Conservation (phyloP, 2,888 invertebrate species). For the Serrognathus titanus region DNA sequence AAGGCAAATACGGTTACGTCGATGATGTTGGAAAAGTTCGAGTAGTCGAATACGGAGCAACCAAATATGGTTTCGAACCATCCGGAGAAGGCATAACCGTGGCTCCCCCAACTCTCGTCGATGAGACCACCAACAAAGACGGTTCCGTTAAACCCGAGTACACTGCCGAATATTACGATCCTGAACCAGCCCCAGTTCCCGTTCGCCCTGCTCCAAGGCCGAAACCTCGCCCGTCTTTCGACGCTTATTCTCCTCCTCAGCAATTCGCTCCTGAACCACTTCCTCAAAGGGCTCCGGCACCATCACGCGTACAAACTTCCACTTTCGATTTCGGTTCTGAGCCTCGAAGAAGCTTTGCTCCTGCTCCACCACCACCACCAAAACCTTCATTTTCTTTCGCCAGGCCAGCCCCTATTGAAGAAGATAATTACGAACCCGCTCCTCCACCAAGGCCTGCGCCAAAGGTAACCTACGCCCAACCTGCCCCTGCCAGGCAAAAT, state of each 20-base stretch:
- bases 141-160: slow-evolving; percentile 46
- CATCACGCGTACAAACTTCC: slow-evolving; percentile 1
- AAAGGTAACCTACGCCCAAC: slow-evolving; percentile 36
- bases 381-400: slow-evolving; percentile 40
- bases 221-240: slow-evolving; percentile 28
- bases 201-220: slow-evolving; percentile 29
- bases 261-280: slow-evolving; percentile 24
- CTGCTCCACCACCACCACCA: slow-evolving; percentile 30
- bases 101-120: slow-evolving; percentile 60
- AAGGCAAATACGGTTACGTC: slow-evolving; percentile 87
- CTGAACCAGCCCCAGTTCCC: slow-evolving; percentile 24
- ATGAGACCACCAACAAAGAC: slow-evolving; percentile 53
- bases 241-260: slow-evolving; percentile 23
- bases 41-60: slow-evolving; percentile 84
- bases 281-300: slow-evolving; percentile 13
- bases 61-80: slow-evolving; percentile 84
- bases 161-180: slow-evolving; percentile 43
- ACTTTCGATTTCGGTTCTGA: slow-evolving; percentile 14
- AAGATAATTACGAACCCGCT: slow-evolving; percentile 36
- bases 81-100: slow-evolving; percentile 84
- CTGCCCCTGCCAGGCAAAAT: slow-evolving; percentile 28
- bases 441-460: slow-evolving; percentile 36
- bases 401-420: slow-evolving; percentile 33
- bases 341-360: slow-evolving; percentile 31
- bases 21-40: slow-evolving; percentile 79